Percentiles rank a stretch among this genome's conserved stretches.
phyloP scores from a whole-genome alignment of 2,888 invertebrate species.

The Orthonychiurus folsomi region DNA sequence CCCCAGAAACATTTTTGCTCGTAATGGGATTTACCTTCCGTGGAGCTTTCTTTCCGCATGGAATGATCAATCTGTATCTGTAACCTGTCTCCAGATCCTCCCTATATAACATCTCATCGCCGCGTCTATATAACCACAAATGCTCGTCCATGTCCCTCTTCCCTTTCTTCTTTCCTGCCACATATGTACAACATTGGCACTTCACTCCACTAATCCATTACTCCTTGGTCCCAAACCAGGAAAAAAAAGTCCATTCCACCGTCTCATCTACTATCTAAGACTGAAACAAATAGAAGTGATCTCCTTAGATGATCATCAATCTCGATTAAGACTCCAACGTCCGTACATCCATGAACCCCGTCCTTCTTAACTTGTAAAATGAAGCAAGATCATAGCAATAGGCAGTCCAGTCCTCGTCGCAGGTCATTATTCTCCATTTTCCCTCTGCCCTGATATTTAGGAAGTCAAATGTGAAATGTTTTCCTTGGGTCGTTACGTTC shows the following conservation, averaged over 20 bases:
- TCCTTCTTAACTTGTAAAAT: not conserved
- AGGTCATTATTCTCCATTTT: not conserved
- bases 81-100: slow-evolving; percentile 21
- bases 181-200: slow-evolving; percentile 2
- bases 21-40: slow-evolving; percentile 17
- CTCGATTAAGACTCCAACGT: slow-evolving; percentile 19
- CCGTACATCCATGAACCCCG: no score
- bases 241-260: no score
- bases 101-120: slow-evolving; percentile 14
- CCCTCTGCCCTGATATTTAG: not conserved
- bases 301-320: slow-evolving; percentile 26
- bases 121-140: slow-evolving; percentile 7
- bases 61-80: slow-evolving; percentile 31
- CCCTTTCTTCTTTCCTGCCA: slow-evolving; percentile 8
- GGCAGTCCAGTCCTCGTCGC: no score
- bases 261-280: no score
- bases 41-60: slow-evolving; percentile 12
- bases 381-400: not conserved
- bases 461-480: not conserved
- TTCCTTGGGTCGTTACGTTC: not conserved
- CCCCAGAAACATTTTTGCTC: slow-evolving; percentile 13
- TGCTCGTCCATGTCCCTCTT: slow-evolving; percentile 15
- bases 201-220: slow-evolving; percentile 19
- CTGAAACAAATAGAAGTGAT: slow-evolving; percentile 25
- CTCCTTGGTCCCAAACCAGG: not conserved